Percentiles rank a stretch among this genome's conserved stretches.
Evolutionary conservation across 2,113 vertebrate genomes (phyloP).

Genomic region (Arvicanthis niloticus): DNA sequence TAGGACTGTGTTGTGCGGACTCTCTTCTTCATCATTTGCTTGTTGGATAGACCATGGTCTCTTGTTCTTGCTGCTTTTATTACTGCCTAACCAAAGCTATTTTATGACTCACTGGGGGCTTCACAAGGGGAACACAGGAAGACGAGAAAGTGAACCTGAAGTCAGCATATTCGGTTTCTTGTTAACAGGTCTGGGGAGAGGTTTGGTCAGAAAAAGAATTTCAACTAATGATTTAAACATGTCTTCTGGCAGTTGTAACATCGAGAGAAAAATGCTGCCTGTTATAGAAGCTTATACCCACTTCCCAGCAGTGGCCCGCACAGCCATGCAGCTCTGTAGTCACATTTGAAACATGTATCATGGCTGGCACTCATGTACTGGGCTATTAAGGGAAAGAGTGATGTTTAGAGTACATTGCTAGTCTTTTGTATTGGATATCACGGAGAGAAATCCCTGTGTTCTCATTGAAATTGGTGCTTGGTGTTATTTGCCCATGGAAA

Average conservation of each 20-base stretch:
- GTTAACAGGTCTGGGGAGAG: conserved; percentile 76
- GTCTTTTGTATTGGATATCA: conserved; percentile 24
- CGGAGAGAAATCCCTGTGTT: conserved; percentile 10
- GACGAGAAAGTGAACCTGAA: conserved; percentile 57
- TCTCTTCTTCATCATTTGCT: neutral
- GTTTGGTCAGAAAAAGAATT: conserved; percentile 70
- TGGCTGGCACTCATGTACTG: neutral
- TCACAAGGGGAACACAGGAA: neutral
- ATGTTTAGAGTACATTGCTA: neutral
- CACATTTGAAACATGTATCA: conserved; percentile 59
- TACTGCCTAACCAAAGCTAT: conserved; percentile 51
- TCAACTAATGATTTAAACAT: conserved; percentile 78
- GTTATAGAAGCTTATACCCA: conserved; percentile 7
- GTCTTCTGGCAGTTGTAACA: conserved; percentile 66
- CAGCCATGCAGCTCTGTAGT: conserved; percentile 32
- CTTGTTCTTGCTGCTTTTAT: conserved; percentile 19
- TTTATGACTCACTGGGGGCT: conserved; percentile 9
- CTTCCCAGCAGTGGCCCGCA: conserved; percentile 16
- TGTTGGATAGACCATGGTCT: neutral
- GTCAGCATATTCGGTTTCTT: conserved; percentile 76
- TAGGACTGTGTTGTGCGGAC: neutral
- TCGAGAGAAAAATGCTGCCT: conserved; percentile 27
- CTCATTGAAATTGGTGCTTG: conserved; percentile 31
- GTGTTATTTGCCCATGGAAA: neutral
- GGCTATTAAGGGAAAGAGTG: conserved; percentile 63